Base-by-base conservation (phyloP, 92 coral and sea anemone species). In the Micromussa lordhowensis region DNA sequence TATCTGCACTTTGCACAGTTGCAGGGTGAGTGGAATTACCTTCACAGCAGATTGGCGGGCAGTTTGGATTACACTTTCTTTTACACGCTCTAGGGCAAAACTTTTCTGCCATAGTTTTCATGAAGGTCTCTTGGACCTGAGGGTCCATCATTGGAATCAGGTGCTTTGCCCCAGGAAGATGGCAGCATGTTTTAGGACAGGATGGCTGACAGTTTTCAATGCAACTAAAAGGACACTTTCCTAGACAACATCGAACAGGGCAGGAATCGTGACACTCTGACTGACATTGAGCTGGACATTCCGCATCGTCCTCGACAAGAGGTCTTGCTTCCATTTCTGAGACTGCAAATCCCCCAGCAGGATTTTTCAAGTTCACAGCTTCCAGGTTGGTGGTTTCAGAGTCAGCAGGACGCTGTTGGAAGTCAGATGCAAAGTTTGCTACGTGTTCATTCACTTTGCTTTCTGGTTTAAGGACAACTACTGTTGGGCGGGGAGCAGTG, bases 1-100 rank as follows among this genome's bases (percentile, higher is more conserved):
- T 19, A 44, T 77, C 38, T 17, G 48, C 24, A 30, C 54, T 66
- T 29, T 54, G 54, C 31, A 57, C 17, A 30, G 79, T 24, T 30
- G 55, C 54, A 15, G 82, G 71, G n/a, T 28, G 63, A 8, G 86
- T 68, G 29, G 88, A 63, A 38, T 87, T 87, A 48, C 86, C 81
- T 21, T 92, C 88, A 51, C 98, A 95, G 89, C 98, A 95, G 44
- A 95, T 91, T 6, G 98, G 98, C 0, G 98, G 98, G 69, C 98
- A 95, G 76, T 78, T 90, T n/a, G 91, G 19, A 68, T 92, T 86
- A 75, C 98, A 95, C 38, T 79, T 85, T 19, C 10, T 71, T 38
- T 80, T 95, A 61, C 98, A 95, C 9, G 93, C 87, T 26, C 80
- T 74, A 14, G 98, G 96, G 36, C 98, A 95, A 78, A 95, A 95